Base-by-base conservation (phyloP, 2,113 vertebrate genomes). In the Hippocampus guttulatus region DNA sequence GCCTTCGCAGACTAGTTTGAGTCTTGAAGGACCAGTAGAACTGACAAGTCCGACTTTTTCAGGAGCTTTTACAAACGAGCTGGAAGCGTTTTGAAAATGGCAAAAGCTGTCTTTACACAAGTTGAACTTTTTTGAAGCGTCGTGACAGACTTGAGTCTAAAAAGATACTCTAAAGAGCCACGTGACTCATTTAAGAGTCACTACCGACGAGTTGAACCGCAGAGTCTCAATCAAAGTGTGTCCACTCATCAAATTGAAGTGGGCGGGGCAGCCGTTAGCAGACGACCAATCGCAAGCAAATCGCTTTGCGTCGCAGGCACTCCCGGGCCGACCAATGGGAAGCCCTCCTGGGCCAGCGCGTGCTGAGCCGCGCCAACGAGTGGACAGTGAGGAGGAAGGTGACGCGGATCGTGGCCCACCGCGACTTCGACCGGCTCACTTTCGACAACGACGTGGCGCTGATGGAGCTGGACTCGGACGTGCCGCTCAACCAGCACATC, bases 331-430 rank as follows among this genome's bases (percentile, higher is more conserved):
- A 55, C 18, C 15, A 82, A 10, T 96, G 95, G 95, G 92, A 91
- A 0, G 95, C 92, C 25, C 85, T 88, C 65, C 73, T 96, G 73
- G 96, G 96, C 0, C 91, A 96, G 15, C 94, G 91, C 0, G 62
- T 89, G 76, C 95, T 96, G 78, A 77, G 88, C 52, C 79, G 67
- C 71, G 72, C 88, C 67, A 91, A 40, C 18, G 73, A 75, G 0
- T 80, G 71, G 33, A 77, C 75, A 0, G 89, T 77, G 64, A 81
- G 16, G 75, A 82, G 73, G 68, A 81, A 74, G 6, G 52, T 92
- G 40, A 83, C 16, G 66, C 69, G 40, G 21, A 91, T 92, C 74
- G 61, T 91, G 12, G 38, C 57, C 6, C 90, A 92, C 71, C 1
- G 0, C 0, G 3, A 20, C 10, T 92, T 89, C 65, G 2, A 86